Percentiles rank a stretch among this genome's conserved stretches.
Conservation (phyloP, 2,113 vertebrate genomes). For the Mesoclemmys tuberculata region DNA sequence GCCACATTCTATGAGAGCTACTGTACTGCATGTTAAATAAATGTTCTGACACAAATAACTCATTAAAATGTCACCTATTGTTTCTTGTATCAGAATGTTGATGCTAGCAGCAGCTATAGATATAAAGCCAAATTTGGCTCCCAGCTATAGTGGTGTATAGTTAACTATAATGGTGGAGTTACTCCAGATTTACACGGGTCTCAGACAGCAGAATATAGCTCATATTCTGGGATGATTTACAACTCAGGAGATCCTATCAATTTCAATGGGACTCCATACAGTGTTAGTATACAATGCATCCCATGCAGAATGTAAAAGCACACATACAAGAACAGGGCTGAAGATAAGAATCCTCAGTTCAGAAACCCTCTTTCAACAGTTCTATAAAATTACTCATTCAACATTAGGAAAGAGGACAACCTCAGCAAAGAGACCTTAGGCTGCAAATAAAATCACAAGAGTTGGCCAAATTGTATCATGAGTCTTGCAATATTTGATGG, state of each 20-base stretch:
- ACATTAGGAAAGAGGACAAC: background rate
- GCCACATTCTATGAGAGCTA: background rate
- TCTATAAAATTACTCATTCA: background rate
- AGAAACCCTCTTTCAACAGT: background rate
- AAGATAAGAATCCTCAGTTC: background rate
- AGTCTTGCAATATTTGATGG: background rate
- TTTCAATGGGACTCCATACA: background rate
- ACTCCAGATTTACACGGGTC: background rate
- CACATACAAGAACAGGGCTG: background rate
- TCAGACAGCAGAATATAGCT: background rate
- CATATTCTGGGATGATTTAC: background rate
- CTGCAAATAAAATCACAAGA: too few species aligned
- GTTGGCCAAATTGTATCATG: background rate
- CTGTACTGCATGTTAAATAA: background rate
- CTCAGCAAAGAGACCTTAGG: background rate
- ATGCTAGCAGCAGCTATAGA: background rate
- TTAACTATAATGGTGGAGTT: background rate
- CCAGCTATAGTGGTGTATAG: background rate
- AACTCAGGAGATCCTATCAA: background rate
- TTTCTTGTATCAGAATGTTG: background rate
- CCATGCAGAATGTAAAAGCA: background rate
- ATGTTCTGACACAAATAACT: background rate
- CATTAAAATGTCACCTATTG: background rate
- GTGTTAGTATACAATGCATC: background rate
- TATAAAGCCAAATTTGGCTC: background rate